Conservation (phyloP, 2,113 vertebrate genomes). For the Vidua chalybeata region DNA sequence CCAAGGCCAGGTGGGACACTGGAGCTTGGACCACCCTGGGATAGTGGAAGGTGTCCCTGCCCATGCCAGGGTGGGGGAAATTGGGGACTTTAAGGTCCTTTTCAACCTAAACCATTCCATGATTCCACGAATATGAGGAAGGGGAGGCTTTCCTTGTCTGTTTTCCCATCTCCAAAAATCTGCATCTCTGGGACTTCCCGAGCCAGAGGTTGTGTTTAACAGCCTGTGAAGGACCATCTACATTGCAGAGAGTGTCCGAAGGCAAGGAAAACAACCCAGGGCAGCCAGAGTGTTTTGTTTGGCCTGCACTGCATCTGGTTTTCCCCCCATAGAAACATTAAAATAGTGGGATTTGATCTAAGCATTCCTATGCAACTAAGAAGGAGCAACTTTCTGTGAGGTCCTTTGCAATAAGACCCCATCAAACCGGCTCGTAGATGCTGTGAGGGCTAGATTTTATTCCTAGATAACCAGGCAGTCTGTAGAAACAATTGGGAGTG, state of each 20-base stretch:
- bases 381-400: neutral
- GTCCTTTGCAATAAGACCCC: neutral
- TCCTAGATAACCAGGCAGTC: neutral
- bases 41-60: neutral
- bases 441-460: neutral
- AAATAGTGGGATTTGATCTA: conserved; percentile 13
- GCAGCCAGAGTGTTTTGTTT: neutral
- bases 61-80: too few relatives aligned
- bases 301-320: neutral
- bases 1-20: neutral
- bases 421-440: neutral
- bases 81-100: neutral
- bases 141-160: neutral
- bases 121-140: neutral
- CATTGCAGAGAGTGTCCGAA: neutral
- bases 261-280: neutral
- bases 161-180: neutral
- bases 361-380: neutral
- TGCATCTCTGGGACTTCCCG: neutral
- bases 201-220: conserved; percentile 15
- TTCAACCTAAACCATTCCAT: neutral
- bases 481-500: neutral
- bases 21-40: neutral
- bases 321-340: neutral
- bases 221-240: neutral